Evolutionary conservation across 1,140 invertebrate species (phyloP), one percentile per base, ranked within the genome.

Genomic region (Antheraea pernyi): DNA sequence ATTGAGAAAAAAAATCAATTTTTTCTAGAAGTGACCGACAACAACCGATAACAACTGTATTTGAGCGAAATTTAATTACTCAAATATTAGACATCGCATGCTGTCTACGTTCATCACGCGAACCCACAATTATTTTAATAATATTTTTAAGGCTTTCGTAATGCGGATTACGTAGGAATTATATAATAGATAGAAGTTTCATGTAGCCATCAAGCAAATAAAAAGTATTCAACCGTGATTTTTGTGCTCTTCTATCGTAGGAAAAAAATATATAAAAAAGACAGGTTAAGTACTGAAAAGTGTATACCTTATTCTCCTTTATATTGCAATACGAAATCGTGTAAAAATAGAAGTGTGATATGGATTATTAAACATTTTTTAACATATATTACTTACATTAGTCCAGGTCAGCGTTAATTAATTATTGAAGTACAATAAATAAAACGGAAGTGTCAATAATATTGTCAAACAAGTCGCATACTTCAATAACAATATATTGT

Each of bases 341-440:
- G 46, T 53, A 53, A 53, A 53, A 53, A 53, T 53, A 59, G 37
- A 59, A 59, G 37, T 60, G 66, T 48, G 22, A 67, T 10, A 11
- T 60, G 66, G 60, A 19, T 59, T 67, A 67, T 60, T n/a, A 67
- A 67, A 59, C 13, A 67, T 59, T 67, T 37, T n/a, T 36, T 30
- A 61, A 64, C 13, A 61, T 61, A 68, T 11, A 67, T 65, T 16
- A 68, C 67, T 69, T 69, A 69, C 71, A 10, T 66, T 42, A 11
- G 10, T 42, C 39, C 64, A 19, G 39, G 64, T 39, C 62, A 77
- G 82, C 80, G 72, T 74, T 76, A 78, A 65, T 48, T 61, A 10
- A 22, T 0, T 61, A 36, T 60, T 60, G 19, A n/a, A 16, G 18
- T 19, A 60, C 0, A 60, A 18, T 60, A 18, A 42, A 42, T 42